Conservation (phyloP, 2,797 vertebrate genomes). For the Danio kyathit region DNA sequence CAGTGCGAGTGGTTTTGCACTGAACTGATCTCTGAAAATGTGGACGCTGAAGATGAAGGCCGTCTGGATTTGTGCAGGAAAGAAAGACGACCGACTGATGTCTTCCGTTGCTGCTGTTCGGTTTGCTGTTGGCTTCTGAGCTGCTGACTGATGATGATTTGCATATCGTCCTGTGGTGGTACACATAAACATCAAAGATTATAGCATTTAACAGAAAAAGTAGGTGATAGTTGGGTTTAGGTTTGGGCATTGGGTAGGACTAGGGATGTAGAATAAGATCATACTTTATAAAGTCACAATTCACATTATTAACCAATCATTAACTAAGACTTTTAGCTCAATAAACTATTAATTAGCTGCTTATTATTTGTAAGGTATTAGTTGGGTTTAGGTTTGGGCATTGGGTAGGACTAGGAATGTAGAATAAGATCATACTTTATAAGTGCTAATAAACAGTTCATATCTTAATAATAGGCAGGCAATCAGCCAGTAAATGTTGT, state of each 20-base stretch:
- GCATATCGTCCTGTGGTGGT: constrained; percentile 59
- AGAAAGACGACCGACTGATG: constrained; percentile 27
- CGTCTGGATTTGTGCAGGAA: constrained; percentile 53
- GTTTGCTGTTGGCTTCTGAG: constrained; percentile 56
- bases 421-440: no score
- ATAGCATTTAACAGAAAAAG: neutral
- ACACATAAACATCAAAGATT: neutral
- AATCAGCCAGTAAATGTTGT: no score
- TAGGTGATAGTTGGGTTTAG: no score
- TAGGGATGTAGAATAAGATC: no score
- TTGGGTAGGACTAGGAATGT: no score
- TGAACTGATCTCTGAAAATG: constrained; percentile 63
- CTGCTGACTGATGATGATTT: constrained; percentile 62
- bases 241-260: no score
- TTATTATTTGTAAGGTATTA: neutral
- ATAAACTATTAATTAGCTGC: neutral
- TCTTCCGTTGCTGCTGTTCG: constrained; percentile 46
- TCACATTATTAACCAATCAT: neutral
- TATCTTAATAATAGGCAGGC: no score
- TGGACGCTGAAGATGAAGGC: constrained; percentile 58
- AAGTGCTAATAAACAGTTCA: no score
- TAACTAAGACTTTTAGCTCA: neutral
- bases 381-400: neutral
- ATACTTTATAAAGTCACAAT: neutral
- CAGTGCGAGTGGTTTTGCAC: constrained; percentile 73